Conservation (phyloP, 2,797 vertebrate genomes). For the Hapalemur alaotrensis region DNA sequence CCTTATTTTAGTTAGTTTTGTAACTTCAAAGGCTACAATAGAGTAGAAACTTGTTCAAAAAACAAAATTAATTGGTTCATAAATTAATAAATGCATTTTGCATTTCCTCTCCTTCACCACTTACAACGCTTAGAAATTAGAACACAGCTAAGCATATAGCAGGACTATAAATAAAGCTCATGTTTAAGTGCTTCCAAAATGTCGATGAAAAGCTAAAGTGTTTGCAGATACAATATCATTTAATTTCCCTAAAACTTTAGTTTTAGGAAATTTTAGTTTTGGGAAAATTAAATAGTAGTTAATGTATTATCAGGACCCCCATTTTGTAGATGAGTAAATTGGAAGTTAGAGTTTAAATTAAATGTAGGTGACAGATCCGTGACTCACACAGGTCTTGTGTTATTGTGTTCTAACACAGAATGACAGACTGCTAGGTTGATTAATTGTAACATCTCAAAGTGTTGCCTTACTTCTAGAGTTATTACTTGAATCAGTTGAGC, state of each 20-base stretch:
- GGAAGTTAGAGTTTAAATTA: background rate
- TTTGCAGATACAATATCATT: background rate
- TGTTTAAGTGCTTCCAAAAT: background rate
- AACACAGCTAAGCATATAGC: background rate
- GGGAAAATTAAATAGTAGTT: background rate
- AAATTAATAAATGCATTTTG: background rate
- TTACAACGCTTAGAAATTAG: background rate
- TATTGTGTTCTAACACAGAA: background rate
- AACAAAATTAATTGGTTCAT: background rate
- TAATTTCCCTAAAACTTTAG: background rate
- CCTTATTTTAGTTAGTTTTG: background rate
- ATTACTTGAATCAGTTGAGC: background rate
- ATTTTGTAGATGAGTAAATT: background rate
- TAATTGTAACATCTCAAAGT: background rate
- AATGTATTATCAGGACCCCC: background rate
- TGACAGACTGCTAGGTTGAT: background rate
- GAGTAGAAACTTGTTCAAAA: background rate
- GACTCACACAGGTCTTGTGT: background rate
- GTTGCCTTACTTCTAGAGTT: background rate
- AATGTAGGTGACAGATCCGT: background rate
- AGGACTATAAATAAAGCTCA: background rate
- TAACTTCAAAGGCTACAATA: background rate
- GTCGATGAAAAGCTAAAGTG: background rate
- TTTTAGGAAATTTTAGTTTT: too few relatives aligned
- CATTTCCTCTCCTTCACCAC: background rate